Conservation (phyloP, 2,113 vertebrate species). For the Arenaria interpres region DNA sequence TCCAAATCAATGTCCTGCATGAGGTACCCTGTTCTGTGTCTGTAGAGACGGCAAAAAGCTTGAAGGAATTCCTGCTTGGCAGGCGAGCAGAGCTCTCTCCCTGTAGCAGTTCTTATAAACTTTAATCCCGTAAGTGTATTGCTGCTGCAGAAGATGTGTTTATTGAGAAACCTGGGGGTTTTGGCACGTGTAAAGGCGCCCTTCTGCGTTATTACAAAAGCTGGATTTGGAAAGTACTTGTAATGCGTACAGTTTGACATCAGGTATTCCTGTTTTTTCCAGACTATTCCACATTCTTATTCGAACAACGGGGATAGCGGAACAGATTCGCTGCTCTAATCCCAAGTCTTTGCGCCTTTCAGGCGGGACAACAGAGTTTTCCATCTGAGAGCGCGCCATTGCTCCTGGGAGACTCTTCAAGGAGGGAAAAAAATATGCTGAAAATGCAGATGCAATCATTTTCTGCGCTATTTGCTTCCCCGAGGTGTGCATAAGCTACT, state of each 20-base stretch:
- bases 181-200: not conserved
- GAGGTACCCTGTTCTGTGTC: not conserved
- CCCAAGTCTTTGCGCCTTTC: not conserved
- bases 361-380: not conserved
- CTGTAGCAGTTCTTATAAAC: conserved; percentile 4
- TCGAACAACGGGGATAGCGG: not conserved
- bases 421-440: not conserved
- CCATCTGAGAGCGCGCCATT: not conserved
- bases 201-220: not conserved
- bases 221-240: not conserved
- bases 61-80: conserved; percentile 35
- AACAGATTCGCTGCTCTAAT: not conserved
- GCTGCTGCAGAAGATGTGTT: not conserved
- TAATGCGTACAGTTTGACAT: not conserved
- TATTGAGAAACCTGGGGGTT: conserved; percentile 24
- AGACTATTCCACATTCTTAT: not conserved
- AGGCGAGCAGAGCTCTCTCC: not conserved
- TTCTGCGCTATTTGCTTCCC: not conserved
- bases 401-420: not conserved
- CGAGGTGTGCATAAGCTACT: not conserved
- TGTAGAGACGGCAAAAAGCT: not conserved
- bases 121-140: not conserved
- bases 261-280: not conserved
- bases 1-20: not conserved
- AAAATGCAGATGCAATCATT: not conserved